These are phyloP conservation scores for Nanorana parkeri DNA, from an alignment of 2,113 vertebrate species.

Conservation along the genomic window DNA sequence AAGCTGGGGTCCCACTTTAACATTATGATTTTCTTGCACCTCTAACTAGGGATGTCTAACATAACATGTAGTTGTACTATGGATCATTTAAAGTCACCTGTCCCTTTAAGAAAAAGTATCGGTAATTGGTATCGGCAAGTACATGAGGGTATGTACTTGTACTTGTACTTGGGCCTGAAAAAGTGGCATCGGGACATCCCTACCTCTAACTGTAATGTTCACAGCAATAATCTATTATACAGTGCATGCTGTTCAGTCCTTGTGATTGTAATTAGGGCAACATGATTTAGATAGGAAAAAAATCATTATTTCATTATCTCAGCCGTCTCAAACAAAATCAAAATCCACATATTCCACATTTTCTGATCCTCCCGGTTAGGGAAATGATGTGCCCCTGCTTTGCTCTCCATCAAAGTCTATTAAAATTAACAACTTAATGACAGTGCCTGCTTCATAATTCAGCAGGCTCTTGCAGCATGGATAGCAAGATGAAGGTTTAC, in stretches of 20 bases:
- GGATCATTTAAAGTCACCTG: too few relatives aligned
- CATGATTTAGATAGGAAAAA: conserved; percentile 51
- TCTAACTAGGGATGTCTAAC: too few relatives aligned
- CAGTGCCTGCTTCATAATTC: conserved; percentile 44
- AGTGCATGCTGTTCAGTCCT: background rate
- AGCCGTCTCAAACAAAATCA: conserved; percentile 38
- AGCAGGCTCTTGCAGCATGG: conserved; percentile 23
- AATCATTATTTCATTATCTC: conserved; percentile 57
- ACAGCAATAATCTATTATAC: conserved; percentile 9
- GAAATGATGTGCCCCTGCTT: conserved; percentile 11
- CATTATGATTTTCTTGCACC: conserved; percentile 10
- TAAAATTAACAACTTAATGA: conserved; percentile 52
- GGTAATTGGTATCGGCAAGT: too few relatives aligned
- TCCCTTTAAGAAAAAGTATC: too few relatives aligned
- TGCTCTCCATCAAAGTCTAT: conserved; percentile 47
- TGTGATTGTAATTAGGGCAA: conserved; percentile 48
- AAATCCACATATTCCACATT: conserved; percentile 28
- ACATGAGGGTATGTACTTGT: too few relatives aligned
- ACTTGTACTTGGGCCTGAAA: too few relatives aligned
- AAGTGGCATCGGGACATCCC: too few relatives aligned
- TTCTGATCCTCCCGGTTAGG: conserved; percentile 32
- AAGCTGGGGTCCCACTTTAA: background rate
- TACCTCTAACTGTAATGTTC: background rate
- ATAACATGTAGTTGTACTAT: too few relatives aligned
- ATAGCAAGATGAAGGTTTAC: conserved; percentile 17